Percentiles rank a stretch among this genome's conserved stretches.
Conservation (phyloP, 2,113 vertebrate species). For the Lepidothrix coronata region DNA sequence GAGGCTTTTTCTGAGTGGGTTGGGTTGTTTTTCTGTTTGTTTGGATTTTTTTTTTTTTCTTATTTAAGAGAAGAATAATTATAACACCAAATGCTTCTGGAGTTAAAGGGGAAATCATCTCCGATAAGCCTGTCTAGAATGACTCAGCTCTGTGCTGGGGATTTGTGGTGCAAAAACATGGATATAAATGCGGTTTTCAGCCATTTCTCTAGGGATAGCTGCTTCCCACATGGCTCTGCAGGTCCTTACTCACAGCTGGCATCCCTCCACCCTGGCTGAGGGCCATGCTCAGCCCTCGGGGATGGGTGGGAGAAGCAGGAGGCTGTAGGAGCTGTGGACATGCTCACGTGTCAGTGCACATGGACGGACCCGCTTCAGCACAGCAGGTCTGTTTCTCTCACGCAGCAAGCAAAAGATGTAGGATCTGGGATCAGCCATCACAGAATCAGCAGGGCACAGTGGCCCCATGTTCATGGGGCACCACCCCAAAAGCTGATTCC, state of each 20-base stretch:
- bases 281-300: neutral
- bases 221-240: rapidly evolving
- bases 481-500: neutral
- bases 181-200: neutral
- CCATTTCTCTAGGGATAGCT: neutral
- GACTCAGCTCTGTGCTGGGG: neutral
- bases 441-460: rapidly evolving
- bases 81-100: neutral
- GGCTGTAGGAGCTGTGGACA: neutral
- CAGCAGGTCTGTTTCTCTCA: neutral
- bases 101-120: neutral
- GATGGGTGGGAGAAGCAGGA: neutral
- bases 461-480: neutral
- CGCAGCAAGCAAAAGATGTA: neutral
- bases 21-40: neutral
- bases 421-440: neutral
- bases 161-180: neutral
- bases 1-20: neutral
- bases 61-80: neutral
- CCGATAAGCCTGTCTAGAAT: neutral
- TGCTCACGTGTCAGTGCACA: neutral
- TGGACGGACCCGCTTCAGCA: rapidly evolving
- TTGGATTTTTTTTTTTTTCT: neutral
- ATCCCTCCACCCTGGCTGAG: neutral
- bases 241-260: neutral